Evolutionary conservation across 2,113 vertebrate species (phyloP), one percentile per base, ranked within the genome.

Genomic region (Murina feae): DNA sequence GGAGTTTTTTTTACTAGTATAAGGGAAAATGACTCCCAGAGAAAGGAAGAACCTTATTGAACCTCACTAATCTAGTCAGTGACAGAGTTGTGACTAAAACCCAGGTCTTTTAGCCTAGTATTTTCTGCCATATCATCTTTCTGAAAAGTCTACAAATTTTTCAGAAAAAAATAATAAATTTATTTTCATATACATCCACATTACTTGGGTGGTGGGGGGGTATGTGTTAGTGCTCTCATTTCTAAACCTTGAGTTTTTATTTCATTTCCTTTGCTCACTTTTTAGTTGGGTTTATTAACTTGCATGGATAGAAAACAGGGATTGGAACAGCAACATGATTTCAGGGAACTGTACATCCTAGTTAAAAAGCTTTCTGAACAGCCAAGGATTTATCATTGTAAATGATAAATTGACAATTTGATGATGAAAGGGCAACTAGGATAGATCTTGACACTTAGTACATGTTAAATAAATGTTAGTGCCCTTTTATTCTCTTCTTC

Each of bases 311-410:
- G 80, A 86, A 97, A 79, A 91, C 96, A 97, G 95, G 92, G 80
- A 96, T 83, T 97, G 89, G 86, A 98, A 97, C 89, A 98, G 90
- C 75, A 72, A 74, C 72, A 92, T 92, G 93, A 95, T 93, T 93
- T 95, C 78, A 95, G 49, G 95, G 88, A 97, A 97, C 76, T 92
- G 86, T 94, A 93, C 35, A 75, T 96, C 82, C 69, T 89, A 66
- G 90, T 97, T 96, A 85, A 97, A 97, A 93, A 89, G 96, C 90
- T 89, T 97, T 97, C 71, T 94, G 91, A 96, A 91, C 75, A 98
- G 85, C 39, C 74, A 82, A 96, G 9, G 55, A 87, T 53, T 63
- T 86, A 75, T 97, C 96, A 95, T 21, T 51, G 65, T 93, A 86
- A 87, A 25, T 25, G 23, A 58, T 58, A 58, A 76, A 89, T 35